Conservation (phyloP, 2,797 vertebrate genomes). For the Arnoldichthys spilopterus region DNA sequence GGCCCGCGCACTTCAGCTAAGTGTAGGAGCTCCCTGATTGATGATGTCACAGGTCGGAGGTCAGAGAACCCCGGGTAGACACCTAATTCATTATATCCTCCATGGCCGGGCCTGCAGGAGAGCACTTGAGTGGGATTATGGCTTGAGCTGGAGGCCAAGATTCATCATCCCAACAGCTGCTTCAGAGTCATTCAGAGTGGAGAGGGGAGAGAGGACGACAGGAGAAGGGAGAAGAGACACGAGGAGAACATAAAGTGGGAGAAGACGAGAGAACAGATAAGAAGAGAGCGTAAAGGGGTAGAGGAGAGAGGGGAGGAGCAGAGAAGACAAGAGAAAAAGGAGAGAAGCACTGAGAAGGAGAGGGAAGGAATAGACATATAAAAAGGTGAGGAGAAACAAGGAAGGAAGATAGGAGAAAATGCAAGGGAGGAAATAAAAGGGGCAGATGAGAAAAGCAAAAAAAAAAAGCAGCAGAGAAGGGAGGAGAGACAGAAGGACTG, state of each 20-base stretch:
- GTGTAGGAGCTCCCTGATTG: slow-evolving; percentile 89
- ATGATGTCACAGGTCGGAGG: slow-evolving; percentile 92
- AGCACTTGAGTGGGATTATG: slow-evolving; percentile 85
- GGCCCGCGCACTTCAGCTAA: slow-evolving; percentile 81
- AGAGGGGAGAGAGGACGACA: background rate
- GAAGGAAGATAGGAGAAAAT: slow-evolving; percentile 32
- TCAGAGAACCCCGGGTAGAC: slow-evolving; percentile 89
- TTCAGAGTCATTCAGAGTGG: slow-evolving; percentile 26
- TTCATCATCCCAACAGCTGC: slow-evolving; percentile 81
- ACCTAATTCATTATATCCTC: slow-evolving; percentile 98
- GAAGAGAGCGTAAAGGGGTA: background rate
- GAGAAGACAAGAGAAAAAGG: too few species aligned
- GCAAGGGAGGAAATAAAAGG: background rate
- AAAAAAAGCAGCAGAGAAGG: background rate
- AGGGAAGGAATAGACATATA: background rate
- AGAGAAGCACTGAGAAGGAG: too few species aligned
- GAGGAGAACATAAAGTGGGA: background rate
- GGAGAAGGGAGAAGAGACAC: background rate
- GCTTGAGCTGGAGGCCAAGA: slow-evolving; percentile 85
- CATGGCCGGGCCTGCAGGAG: slow-evolving; percentile 84
- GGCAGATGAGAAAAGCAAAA: slow-evolving; percentile 29
- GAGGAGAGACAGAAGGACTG: slow-evolving; percentile 36
- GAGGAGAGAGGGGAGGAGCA: background rate
- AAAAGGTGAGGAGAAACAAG: background rate
- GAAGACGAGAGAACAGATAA: background rate